Evolutionary conservation across 1,140 invertebrate species (phyloP), one percentile per base, ranked within the genome.

Genomic region (Aphelenchoides besseyi): DNA sequence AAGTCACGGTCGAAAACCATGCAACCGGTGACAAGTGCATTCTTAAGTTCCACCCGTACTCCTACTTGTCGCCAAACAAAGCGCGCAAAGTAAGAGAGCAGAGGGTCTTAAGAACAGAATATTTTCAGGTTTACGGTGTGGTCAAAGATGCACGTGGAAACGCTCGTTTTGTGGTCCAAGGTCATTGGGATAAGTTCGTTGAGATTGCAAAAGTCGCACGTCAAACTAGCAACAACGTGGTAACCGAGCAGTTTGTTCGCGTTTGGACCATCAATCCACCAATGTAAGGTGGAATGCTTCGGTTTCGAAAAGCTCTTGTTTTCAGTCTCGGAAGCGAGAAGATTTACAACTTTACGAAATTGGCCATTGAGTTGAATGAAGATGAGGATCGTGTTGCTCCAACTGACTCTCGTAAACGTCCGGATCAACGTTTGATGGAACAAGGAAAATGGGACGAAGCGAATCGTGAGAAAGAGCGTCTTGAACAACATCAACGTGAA

Each of bases 391-490:
- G 90, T 53, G 89, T 98, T 29, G 93, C 94, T 33, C 95, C 95
- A 12, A 97, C 95, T 0, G 96, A 99, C 88, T 91, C 91, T 18
- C 89, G 96, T 16, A 85, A 89, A 26, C 89, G 95, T 70, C 95
- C 95, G 52, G 95, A 98, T 89, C 95, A 97, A 87, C 89, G 94
- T 53, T 88, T 96, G 55, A 98, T 99, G 95, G 96, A 99, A 86
- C 89, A 94, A 69, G 94, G 93, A 9, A 82, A 87, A 18, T 98
- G 95, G 94, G 93, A 97, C 79, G 93, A 94, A 77, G 95, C 95
- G 32, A 99, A 98, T 87, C 85, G 88, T 12, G 90, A 68, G 93
- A 81, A 98, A 98, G 83, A 86, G 8, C 77, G 90, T 37, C 86
- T 99, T 0, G 96, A 98, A 86, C 95, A 98, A 82, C 96, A 97